These are phyloP conservation scores for Platypus cylindrus DNA, from an alignment of 2,888 invertebrate genomes.

Conservation along the genomic window DNA sequence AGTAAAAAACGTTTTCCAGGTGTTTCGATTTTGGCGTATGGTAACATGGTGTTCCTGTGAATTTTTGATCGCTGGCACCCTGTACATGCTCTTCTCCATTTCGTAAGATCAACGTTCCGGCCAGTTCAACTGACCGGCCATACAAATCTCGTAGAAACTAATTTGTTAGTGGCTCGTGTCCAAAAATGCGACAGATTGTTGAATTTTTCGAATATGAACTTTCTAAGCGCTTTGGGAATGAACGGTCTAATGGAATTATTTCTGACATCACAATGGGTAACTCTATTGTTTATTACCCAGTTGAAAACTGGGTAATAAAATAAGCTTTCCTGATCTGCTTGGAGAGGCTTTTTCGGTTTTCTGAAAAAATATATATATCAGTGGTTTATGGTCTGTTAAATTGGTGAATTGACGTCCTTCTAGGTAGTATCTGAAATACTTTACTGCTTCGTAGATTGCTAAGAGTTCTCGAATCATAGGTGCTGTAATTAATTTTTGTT, in stretches of 20 bases:
- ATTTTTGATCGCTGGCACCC: too few relatives aligned
- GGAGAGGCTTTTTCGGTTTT: neutral
- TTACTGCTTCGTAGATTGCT: neutral
- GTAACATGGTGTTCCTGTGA: too few relatives aligned
- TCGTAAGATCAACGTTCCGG: too few relatives aligned
- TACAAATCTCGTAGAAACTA: too few relatives aligned
- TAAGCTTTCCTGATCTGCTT: neutral
- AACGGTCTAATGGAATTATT: neutral
- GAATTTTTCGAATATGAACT: neutral
- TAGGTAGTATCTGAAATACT: neutral
- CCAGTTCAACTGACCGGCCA: too few relatives aligned
- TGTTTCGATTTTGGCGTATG: too few relatives aligned
- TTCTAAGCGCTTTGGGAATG: neutral
- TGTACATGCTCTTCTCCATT: too few relatives aligned
- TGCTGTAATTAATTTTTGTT: neutral
- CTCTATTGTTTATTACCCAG: neutral
- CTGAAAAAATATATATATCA: neutral
- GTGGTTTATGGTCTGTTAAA: neutral
- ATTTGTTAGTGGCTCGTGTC: neutral
- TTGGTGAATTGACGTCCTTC: neutral
- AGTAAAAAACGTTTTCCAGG: too few relatives aligned
- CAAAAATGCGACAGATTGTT: neutral
- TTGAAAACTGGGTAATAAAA: neutral
- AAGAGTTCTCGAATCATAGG: neutral
- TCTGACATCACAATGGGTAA: neutral